phyloP scores from a whole-genome alignment of 2,888 invertebrate species.

The Onthophagus sagittarius region DNA sequence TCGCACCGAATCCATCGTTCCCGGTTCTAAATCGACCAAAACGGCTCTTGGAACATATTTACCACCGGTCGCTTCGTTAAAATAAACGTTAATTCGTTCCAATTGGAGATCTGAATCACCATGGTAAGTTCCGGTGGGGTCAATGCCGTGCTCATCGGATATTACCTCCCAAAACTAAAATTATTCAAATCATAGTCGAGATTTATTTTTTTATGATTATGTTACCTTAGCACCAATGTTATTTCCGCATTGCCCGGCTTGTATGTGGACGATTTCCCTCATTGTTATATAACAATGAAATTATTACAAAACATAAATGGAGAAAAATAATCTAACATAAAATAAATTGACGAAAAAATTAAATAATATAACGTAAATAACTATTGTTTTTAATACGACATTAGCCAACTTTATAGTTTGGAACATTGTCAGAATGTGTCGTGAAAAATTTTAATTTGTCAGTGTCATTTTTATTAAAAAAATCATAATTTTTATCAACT shows the following conservation, averaged over 20 bases:
- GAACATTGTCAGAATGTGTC: too few species aligned
- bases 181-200: too few species aligned
- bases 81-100: conserved; percentile 48
- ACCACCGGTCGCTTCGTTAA: too few species aligned
- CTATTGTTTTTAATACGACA: too few species aligned
- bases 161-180: conserved; percentile 39
- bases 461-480: too few species aligned
- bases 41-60: too few species aligned
- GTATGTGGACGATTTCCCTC: conserved; percentile 96
- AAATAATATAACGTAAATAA: too few species aligned
- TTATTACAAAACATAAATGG: conserved; percentile 39
- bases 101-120: conserved; percentile 89
- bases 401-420: too few species aligned
- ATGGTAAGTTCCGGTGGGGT: conserved; percentile 84
- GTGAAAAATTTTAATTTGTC: too few species aligned
- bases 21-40: conserved; percentile 74
- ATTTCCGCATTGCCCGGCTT: conserved; percentile 95
- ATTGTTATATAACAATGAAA: conserved; percentile 54
- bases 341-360: too few species aligned
- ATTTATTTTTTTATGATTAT: too few species aligned
- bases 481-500: too few species aligned
- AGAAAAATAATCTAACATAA: conserved; percentile 30
- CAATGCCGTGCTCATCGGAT: conserved; percentile 91
- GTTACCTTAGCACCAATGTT: conserved; percentile 95
- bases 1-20: conserved; percentile 95